Conservation (phyloP, 2,113 vertebrate species). For the Anoplopoma fimbria region DNA sequence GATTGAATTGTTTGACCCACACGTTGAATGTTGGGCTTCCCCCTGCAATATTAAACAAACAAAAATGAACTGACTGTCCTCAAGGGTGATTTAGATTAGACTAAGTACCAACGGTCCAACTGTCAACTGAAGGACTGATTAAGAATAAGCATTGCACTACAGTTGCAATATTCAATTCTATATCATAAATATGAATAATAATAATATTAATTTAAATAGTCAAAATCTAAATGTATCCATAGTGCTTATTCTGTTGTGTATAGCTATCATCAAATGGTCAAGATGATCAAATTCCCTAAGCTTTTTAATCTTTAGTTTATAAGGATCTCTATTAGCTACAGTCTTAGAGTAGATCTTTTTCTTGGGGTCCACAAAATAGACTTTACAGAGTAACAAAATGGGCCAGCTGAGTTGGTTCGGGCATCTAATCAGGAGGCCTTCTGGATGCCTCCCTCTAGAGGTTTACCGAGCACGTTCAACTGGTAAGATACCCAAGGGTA, state of each 20-base stretch:
- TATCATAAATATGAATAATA: neutral
- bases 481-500: neutral
- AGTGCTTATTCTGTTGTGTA: neutral
- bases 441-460: too few relatives aligned
- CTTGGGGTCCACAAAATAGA: neutral
- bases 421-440: too few relatives aligned
- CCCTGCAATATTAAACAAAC: neutral
- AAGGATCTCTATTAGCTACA: neutral
- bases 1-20: neutral
- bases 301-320: neutral
- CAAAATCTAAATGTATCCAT: neutral
- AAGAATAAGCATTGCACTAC: neutral
- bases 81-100: neutral
- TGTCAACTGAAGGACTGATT: neutral
- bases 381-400: neutral
- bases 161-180: neutral
- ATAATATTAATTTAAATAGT: neutral
- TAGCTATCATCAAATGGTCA: neutral
- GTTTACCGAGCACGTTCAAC: neutral
- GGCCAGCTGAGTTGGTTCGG: too few relatives aligned
- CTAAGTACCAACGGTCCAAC: neutral
- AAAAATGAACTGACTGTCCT: neutral
- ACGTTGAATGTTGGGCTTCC: neutral
- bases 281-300: neutral
- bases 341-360: neutral